These are phyloP conservation scores for Drosophila dives DNA, from an alignment of 2,888 invertebrate species.

Conservation along the genomic window DNA sequence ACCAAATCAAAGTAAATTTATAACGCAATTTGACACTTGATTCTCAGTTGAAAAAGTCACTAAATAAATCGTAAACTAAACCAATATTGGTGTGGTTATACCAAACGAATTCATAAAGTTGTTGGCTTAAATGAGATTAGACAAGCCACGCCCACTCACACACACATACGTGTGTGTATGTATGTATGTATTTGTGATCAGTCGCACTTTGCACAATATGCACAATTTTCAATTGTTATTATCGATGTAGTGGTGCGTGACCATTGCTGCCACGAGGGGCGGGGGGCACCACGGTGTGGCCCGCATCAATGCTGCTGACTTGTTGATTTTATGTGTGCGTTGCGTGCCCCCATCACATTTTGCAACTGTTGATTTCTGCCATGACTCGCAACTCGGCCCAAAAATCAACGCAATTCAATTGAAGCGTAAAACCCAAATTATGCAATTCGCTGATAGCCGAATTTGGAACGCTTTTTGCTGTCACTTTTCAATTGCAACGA, in stretches of 20 bases:
- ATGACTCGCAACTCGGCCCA: neutral
- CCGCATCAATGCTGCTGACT: constrained; percentile 55
- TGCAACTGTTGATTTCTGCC: constrained; percentile 58
- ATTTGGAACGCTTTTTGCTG: constrained; percentile 40
- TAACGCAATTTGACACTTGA: constrained; percentile 4
- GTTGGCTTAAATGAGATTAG: constrained; percentile 16
- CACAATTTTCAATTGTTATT: constrained; percentile 60
- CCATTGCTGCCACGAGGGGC: constrained; percentile 15
- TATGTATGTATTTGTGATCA: neutral
- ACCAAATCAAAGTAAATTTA: neutral
- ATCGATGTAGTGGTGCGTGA: constrained; percentile 53
- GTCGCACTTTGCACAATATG: constrained; percentile 38
- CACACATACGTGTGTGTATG: neutral
- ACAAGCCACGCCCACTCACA: constrained; percentile 3
- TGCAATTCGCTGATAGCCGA: constrained; percentile 47
- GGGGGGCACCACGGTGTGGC: constrained; percentile 29
- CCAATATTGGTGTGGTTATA: constrained; percentile 10
- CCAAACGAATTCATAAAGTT: constrained; percentile 29
- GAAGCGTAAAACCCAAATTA: constrained; percentile 54
- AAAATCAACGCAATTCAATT: constrained; percentile 42
- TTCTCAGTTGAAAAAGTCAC: neutral
- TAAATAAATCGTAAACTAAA: constrained; percentile 5
- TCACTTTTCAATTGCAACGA: constrained; percentile 22
- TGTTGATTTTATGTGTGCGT: constrained; percentile 52
- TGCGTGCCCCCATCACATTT: constrained; percentile 39